Evolutionary conservation across 2,797 vertebrate genomes (phyloP), one percentile per base, ranked within the genome.

Genomic region (Paedocypris micromegethes): DNA sequence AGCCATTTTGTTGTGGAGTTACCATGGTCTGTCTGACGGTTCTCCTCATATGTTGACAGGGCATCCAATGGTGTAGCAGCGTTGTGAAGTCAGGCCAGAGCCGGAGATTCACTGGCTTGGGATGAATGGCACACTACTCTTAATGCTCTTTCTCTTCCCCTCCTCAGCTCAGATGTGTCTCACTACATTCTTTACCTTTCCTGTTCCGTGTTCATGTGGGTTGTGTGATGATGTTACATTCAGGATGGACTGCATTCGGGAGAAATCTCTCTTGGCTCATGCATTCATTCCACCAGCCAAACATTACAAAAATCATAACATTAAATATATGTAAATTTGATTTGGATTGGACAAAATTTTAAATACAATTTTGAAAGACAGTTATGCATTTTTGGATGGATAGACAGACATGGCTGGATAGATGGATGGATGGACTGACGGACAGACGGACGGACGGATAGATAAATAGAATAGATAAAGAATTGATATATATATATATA

Each of bases 21-120:
- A 85, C 69, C 45, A 44, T 87, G 82, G 79, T 79, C 76, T 68
- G 83, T 72, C 80, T 88, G 87, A 87, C 85, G 83, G 83, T 85
- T 87, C 81, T 89, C 81, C 77, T 79, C 68, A 58, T 80, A 57
- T 40, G 79, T 68, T 78, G 81, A 80, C 82, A 84, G 75, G 77
- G 60, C 66, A 52, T 73, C 60, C 72, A 66, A 68, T 62, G 72
- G 72, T 76, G 7, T 58, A 58, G 47, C 64, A 6, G 55, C 37
- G 39, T 63, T 73, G 79, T 79, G 57, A 79, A 52, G 64, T 83
- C 74, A 70, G 70, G 72, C 55, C 63, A 78, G 77, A 8, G 76
- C 81, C 82, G 76, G 82, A 83, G 79, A 82, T 84, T 82, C 83
- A 83, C 85, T 48, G 64, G 79, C 74, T 76, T 73, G 23, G 23